These are phyloP conservation scores for Pissodes strobi DNA, from an alignment of 1,140 invertebrate species.

Conservation along the genomic window DNA sequence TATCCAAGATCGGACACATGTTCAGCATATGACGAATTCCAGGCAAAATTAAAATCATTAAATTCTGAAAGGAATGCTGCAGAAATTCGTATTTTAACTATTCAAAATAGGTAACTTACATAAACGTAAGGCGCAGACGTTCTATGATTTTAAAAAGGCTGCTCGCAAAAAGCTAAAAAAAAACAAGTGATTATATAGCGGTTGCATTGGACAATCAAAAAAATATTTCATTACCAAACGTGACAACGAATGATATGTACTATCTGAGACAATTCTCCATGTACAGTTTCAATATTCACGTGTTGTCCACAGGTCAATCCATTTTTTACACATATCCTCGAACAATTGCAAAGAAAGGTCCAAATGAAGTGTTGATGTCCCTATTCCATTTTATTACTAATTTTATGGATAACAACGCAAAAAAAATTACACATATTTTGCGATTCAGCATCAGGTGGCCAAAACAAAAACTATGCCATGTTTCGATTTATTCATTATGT, in stretches of 20 bases:
- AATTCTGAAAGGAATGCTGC: too few species aligned
- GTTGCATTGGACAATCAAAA: not conserved
- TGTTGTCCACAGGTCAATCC: not conserved
- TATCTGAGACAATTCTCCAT: too few species aligned
- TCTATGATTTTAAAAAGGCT: conserved; percentile 3
- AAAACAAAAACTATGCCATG: conserved; percentile 8
- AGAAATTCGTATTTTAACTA: not conserved
- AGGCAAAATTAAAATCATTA: too few species aligned
- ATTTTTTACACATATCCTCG: conserved; percentile 1
- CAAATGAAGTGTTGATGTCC: conserved; percentile 3
- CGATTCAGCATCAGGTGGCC: not conserved
- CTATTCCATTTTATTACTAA: conserved; percentile 4
- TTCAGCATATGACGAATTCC: too few species aligned
- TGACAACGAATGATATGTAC: not conserved
- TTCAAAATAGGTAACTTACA: not conserved
- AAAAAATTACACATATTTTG: conserved; percentile 6
- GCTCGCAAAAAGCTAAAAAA: not conserved
- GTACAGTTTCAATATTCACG: too few species aligned
- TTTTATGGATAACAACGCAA: conserved; percentile 4
- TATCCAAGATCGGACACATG: too few species aligned
- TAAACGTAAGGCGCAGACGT: conserved; percentile 6
- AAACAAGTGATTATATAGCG: not conserved
- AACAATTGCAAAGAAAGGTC: conserved; percentile 1
- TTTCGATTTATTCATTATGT: conserved; percentile 9
- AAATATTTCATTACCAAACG: conserved; percentile 5